A percentile compares a stretch with the other conserved stretches of the same genome.
phyloP scores from a whole-genome alignment of 2,113 vertebrate species.

The Abramis brama region DNA sequence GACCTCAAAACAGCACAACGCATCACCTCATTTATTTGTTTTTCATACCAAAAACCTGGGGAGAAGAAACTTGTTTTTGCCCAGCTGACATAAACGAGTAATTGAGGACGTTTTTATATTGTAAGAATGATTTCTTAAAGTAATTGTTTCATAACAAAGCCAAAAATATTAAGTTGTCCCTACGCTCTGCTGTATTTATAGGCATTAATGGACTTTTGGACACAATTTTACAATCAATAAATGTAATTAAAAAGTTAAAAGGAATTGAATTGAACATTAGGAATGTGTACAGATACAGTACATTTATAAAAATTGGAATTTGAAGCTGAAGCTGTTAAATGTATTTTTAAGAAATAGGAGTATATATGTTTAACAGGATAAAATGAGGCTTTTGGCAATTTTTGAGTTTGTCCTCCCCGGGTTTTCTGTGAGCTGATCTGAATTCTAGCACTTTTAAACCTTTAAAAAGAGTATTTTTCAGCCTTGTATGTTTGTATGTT shows the following conservation, averaged over 20 bases:
- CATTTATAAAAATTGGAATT: neutral
- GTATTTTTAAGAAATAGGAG: conserved; percentile 56
- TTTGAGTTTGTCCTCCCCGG: conserved; percentile 80
- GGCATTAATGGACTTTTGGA: neutral
- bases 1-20: conserved; percentile 84
- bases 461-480: conserved; percentile 78
- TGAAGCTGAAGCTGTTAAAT: conserved; percentile 1
- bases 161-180: neutral
- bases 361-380: conserved; percentile 39
- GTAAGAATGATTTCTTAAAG: conserved; percentile 39
- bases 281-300: no score
- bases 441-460: conserved; percentile 86
- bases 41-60: conserved; percentile 80
- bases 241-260: no score
- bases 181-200: neutral
- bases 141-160: conserved; percentile 12
- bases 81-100: conserved; percentile 64
- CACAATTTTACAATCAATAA: neutral
- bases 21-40: conserved; percentile 83
- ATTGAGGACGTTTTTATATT: conserved; percentile 36
- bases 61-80: conserved; percentile 81
- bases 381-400: conserved; percentile 68
- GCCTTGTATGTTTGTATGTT: conserved; percentile 77
- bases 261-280: neutral
- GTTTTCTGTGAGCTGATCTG: conserved; percentile 83